Percentiles rank a stretch among this genome's conserved stretches.
Evolutionary conservation across 2,888 invertebrate genomes (phyloP).

Genomic region (Portevinia maculata): DNA sequence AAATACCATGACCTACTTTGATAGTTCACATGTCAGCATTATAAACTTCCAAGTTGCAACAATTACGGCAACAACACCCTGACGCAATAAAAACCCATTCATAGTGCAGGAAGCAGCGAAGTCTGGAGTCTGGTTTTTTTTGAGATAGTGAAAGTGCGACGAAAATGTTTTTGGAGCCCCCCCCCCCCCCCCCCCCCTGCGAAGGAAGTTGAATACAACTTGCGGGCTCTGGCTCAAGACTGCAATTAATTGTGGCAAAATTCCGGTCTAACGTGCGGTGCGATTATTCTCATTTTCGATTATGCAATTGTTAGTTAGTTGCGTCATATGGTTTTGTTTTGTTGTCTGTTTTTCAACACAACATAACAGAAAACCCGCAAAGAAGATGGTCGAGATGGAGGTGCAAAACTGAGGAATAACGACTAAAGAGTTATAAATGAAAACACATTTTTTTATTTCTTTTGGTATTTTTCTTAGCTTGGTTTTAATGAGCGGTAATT

Average conservation of each 20-base stretch:
- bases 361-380: constrained; percentile 10
- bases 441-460: constrained; percentile 22
- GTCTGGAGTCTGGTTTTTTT: constrained; percentile 33
- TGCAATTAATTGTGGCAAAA: constrained; percentile 71
- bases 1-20: neutral
- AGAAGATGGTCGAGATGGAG: constrained; percentile 25
- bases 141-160: constrained; percentile 51
- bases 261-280: constrained; percentile 45
- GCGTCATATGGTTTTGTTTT: constrained; percentile 49
- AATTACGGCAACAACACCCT: neutral
- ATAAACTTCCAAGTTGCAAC: constrained; percentile 10
- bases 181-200: constrained; percentile 6
- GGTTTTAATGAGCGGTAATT: constrained; percentile 54
- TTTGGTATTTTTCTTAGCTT: constrained; percentile 11
- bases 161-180: neutral
- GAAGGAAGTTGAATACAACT: constrained; percentile 52
- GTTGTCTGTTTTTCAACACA: constrained; percentile 9
- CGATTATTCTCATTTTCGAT: constrained; percentile 67
- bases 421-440: constrained; percentile 14
- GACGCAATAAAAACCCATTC: constrained; percentile 34
- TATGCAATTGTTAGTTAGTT: constrained; percentile 60
- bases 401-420: constrained; percentile 25
- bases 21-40: neutral
- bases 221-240: constrained; percentile 35
- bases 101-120: constrained; percentile 41